These are phyloP conservation scores for Arrhamphus sclerolepis DNA, from an alignment of 2,797 vertebrate genomes.

Conservation along the genomic window DNA sequence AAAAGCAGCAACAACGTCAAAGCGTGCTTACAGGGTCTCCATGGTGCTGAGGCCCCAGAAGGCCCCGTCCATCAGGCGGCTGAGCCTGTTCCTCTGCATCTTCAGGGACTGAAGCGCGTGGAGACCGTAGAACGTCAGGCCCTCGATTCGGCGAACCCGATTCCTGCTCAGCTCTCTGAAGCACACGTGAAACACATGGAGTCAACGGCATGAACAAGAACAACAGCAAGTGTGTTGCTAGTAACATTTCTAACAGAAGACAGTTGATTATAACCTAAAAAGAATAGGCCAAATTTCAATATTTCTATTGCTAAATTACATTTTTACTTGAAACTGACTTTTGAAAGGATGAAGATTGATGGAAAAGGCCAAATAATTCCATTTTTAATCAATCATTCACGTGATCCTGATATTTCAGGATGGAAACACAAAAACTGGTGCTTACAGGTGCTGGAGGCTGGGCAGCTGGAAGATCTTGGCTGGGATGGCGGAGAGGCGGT, in stretches of 20 bases:
- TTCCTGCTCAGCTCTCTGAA: slow-evolving; percentile 93
- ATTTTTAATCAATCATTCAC: background rate
- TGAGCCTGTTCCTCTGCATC: slow-evolving; percentile 91
- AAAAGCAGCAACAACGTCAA: too few species aligned
- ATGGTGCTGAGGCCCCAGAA: slow-evolving; percentile 96
- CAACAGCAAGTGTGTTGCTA: too few species aligned
- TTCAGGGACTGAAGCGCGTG: slow-evolving; percentile 88
- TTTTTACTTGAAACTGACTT: too few species aligned
- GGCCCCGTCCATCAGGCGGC: slow-evolving; percentile 93
- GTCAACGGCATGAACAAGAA: too few species aligned
- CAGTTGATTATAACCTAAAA: too few species aligned
- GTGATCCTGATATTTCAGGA: background rate
- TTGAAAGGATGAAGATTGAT: too few species aligned
- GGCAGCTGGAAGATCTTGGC: slow-evolving; percentile 94
- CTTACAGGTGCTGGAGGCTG: slow-evolving; percentile 94
- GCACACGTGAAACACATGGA: background rate
- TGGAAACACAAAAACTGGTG: background rate
- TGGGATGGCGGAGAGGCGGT: slow-evolving; percentile 88
- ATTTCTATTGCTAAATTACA: too few species aligned
- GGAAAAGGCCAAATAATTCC: too few species aligned
- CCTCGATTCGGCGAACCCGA: slow-evolving; percentile 89
- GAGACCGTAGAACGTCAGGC: slow-evolving; percentile 93
- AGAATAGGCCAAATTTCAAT: too few species aligned
- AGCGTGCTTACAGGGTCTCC: slow-evolving; percentile 95
- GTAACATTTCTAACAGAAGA: too few species aligned